Conservation (phyloP, 1,140 invertebrate species). For the Macrobrachium rosenbergii region DNA sequence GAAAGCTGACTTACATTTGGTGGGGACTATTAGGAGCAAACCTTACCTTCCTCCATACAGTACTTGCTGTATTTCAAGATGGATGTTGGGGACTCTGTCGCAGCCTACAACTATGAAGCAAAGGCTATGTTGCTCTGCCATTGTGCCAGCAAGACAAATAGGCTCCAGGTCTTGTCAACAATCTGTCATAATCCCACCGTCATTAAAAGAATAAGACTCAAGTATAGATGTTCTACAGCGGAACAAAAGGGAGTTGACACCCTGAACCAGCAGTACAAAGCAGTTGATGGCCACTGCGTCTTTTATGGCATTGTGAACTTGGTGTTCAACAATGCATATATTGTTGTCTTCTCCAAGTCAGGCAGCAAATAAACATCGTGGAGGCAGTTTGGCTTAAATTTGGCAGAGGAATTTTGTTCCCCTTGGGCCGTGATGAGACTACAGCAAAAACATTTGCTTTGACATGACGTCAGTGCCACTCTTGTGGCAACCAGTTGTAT, state of each 20-base stretch:
- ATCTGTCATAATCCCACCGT: background rate
- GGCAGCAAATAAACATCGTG: too few species aligned
- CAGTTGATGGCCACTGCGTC: background rate
- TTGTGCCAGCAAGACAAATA: background rate
- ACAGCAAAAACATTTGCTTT: too few species aligned
- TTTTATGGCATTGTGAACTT: slow-evolving; percentile 9
- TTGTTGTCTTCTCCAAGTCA: too few species aligned
- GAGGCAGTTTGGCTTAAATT: too few species aligned
- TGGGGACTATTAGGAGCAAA: background rate
- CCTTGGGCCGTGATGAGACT: too few species aligned
- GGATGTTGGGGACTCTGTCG: too few species aligned
- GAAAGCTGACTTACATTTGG: background rate
- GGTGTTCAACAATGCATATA: background rate
- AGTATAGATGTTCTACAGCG: slow-evolving; percentile 6
- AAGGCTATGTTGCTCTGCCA: background rate
- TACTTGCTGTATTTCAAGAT: background rate
- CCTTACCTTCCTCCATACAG: background rate
- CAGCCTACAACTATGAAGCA: slow-evolving; percentile 11
- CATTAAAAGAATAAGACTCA: background rate
- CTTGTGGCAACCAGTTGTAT: too few species aligned
- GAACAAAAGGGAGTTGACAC: background rate
- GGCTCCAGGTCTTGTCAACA: background rate
- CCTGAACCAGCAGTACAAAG: background rate
- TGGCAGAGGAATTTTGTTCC: too few species aligned
- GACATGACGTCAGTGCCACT: too few species aligned